Conservation (phyloP, 53 echinoderm and acorn worm species). For the Paracentrotus lividus region DNA sequence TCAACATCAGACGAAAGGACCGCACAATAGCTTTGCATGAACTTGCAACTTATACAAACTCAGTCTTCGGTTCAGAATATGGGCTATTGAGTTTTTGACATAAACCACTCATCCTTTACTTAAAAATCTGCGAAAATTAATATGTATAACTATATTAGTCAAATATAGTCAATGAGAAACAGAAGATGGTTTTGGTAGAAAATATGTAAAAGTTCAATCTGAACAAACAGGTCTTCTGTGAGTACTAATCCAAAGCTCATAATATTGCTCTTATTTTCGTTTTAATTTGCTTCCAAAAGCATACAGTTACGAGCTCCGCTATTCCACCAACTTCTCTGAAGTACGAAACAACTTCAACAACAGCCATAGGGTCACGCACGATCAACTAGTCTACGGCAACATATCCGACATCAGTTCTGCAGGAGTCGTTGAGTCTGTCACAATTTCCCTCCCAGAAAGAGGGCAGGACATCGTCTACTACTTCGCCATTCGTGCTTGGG, state of each 20-base stretch:
- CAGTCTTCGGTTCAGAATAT: too few species aligned
- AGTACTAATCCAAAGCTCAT: background rate
- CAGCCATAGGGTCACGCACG: background rate
- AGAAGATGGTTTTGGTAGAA: too few species aligned
- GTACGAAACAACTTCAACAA: constrained; percentile 18
- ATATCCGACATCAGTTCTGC: background rate
- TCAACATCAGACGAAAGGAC: too few species aligned
- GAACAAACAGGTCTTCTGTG: too few species aligned
- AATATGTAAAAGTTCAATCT: too few species aligned
- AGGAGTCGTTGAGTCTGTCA: constrained; percentile 19
- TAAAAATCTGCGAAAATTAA: background rate
- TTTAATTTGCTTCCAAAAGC: constrained; percentile 15
- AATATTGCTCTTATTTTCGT: background rate
- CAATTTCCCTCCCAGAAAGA: constrained; percentile 18
- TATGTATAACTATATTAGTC: background rate
- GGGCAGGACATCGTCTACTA: constrained; percentile 54
- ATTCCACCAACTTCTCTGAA: constrained; percentile 24
- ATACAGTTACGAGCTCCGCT: constrained; percentile 60
- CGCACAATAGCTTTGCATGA: too few species aligned
- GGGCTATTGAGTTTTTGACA: too few species aligned
- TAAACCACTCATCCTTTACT: background rate
- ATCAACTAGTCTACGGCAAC: constrained; percentile 19
- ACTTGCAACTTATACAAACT: too few species aligned
- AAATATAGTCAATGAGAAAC: too few species aligned
- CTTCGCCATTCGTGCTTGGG: constrained; percentile 63